Percentiles rank a stretch among this genome's conserved stretches.
These are phyloP conservation scores for Prochilodus magdalenae DNA, from an alignment of 2,113 vertebrate species.

Conservation along the genomic window DNA sequence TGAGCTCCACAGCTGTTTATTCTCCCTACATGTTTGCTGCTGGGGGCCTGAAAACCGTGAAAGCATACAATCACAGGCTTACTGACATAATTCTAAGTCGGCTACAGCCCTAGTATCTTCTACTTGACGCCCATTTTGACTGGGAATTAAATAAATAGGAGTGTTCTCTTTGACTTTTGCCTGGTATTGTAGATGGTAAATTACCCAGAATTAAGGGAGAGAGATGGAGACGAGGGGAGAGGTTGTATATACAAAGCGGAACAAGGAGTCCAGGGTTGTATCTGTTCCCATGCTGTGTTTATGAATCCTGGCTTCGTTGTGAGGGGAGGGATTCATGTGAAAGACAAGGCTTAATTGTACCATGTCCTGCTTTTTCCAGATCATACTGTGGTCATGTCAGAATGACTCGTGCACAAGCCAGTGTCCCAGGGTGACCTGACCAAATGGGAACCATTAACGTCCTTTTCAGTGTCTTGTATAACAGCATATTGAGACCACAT, in stretches of 20 bases:
- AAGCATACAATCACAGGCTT: too few species aligned
- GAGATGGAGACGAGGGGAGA: neutral
- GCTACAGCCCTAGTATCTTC: too few species aligned
- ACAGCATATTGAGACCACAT: neutral
- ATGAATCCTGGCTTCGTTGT: neutral
- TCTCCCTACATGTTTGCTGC: too few species aligned
- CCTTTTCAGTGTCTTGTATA: neutral
- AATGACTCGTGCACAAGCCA: neutral
- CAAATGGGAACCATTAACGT: neutral
- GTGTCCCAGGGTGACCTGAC: neutral
- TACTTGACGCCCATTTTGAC: too few species aligned
- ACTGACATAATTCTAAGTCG: too few species aligned
- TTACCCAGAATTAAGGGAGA: neutral
- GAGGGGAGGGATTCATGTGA: neutral
- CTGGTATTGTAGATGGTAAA: too few species aligned
- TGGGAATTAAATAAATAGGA: too few species aligned
- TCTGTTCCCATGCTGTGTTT: slow-evolving; percentile 10
- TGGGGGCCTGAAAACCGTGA: too few species aligned
- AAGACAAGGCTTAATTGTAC: neutral
- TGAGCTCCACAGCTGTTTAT: too few species aligned
- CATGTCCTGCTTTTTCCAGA: neutral
- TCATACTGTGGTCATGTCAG: neutral
- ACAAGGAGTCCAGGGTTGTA: slow-evolving; percentile 11
- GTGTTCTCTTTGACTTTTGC: too few species aligned
- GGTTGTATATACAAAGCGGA: neutral